Evolutionary conservation across 2,888 invertebrate species (phyloP), one percentile per base, ranked within the genome.

Genomic region (Lycocerus yunnanus): DNA sequence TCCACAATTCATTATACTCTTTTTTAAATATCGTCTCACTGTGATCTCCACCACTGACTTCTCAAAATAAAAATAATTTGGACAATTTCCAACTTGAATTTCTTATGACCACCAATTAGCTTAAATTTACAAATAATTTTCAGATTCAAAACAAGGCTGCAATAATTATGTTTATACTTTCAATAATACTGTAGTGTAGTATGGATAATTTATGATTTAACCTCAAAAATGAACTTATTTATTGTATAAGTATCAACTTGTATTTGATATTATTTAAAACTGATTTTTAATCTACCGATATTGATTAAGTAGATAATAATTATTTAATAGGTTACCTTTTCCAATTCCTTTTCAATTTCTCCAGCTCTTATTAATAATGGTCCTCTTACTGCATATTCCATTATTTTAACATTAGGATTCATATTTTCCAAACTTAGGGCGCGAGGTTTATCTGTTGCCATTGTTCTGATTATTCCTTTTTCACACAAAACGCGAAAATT

Each of bases 371-470:
- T 93, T 69, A 98, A 96, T 75, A 98, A 90, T 1, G 98, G 97
- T 0, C 98, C 98, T 78, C 97, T 91, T 13, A 98, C 97, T 1
- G 97, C 98, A 87, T 98, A 98, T 87, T 98, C 95, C 94, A 98
- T 93, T 77, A 91, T 90, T 80, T 94, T 91, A 66, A 97, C 92
- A 84, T 94, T 92, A 1, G 95, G 95, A 86, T 97, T 98, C 80
- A 98, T 91, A 83, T 92, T 95, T 2, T 94, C 92, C 80, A 94
- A 82, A 58, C 87, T 88, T 59, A 90, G 58, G 58, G 27, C 13
- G 13, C 15, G n/a, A 9, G 6, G 3, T 14, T 14, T 66, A 2
- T 18, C 20, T 5, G 18, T 18, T 18, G 61, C 16, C 61, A 63
- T 63, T 16, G 16, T 63, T 63, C 61, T 63, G 2, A 63, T 15